Evolutionary conservation across 2,888 invertebrate genomes (phyloP).

Genomic region (Thymelicus sylvestris): DNA sequence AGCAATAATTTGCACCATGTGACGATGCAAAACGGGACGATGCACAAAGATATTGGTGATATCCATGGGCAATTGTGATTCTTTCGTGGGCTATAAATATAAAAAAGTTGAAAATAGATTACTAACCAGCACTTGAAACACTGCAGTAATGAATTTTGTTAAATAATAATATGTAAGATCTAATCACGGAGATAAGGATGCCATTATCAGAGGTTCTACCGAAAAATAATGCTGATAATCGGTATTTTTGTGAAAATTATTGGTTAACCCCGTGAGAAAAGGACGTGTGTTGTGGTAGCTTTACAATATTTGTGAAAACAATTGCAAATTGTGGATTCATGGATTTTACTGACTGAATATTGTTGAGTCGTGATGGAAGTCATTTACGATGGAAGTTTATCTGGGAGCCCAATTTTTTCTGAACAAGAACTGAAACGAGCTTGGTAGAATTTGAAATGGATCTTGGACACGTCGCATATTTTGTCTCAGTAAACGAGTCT

Average conservation of each 20-base stretch:
- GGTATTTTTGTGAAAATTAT: slow-evolving; percentile 30
- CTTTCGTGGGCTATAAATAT: not conserved
- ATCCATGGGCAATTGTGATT: not conserved
- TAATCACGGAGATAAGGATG: slow-evolving; percentile 27
- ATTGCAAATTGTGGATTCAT: slow-evolving; percentile 7
- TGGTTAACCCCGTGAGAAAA: slow-evolving; percentile 33
- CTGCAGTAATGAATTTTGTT: slow-evolving; percentile 22
- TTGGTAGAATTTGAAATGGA: slow-evolving; percentile 16
- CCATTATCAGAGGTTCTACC: slow-evolving; percentile 21
- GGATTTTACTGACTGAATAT: not conserved
- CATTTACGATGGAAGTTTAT: not conserved
- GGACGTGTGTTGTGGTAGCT: slow-evolving; percentile 19
- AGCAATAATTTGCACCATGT: not conserved
- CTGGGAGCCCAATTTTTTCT: not conserved
- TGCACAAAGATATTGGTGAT: no score
- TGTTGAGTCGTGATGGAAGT: not conserved
- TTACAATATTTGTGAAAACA: not conserved
- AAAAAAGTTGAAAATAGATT: not conserved
- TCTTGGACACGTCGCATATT: slow-evolving; percentile 10
- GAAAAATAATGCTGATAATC: slow-evolving; percentile 34
- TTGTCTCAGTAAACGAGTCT: slow-evolving; percentile 45
- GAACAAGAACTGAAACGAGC: not conserved
- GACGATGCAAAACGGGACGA: no score
- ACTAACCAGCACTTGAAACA: slow-evolving; percentile 16
- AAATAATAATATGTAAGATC: slow-evolving; percentile 12